These are phyloP conservation scores for Vulpes lagopus DNA, from an alignment of 2,113 vertebrate species.

Conservation along the genomic window DNA sequence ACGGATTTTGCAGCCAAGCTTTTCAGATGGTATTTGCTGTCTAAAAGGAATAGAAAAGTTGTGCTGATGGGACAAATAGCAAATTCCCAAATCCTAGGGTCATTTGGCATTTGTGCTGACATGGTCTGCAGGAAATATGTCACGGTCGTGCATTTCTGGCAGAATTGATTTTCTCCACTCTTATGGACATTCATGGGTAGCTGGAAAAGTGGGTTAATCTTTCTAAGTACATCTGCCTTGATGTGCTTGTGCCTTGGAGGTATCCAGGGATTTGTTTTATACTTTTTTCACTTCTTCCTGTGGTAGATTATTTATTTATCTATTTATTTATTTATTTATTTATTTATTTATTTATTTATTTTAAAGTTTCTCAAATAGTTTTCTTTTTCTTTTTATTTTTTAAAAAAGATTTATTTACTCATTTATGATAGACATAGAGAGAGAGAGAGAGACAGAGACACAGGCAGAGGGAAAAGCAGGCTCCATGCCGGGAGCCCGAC, in stretches of 20 bases:
- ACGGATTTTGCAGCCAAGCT: conserved; percentile 70
- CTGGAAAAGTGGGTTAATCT: background rate
- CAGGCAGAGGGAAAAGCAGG: too few species aligned
- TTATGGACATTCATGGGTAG: background rate
- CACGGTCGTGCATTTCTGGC: background rate
- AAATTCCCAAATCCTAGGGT: conserved; percentile 6
- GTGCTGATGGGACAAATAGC: conserved; percentile 84
- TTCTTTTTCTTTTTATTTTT: too few species aligned
- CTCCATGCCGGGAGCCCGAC: too few species aligned
- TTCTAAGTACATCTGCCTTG: background rate
- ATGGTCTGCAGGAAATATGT: background rate
- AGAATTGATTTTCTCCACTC: background rate
- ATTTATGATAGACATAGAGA: too few species aligned
- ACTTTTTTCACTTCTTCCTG: too few species aligned
- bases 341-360: background rate
- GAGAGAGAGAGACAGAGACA: too few species aligned
- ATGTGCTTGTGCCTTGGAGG: background rate
- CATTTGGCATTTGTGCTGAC: conserved; percentile 59
- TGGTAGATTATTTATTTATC: too few species aligned
- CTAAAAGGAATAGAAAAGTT: conserved; percentile 79
- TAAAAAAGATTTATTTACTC: too few species aligned
- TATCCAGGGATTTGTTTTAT: background rate
- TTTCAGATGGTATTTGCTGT: conserved; percentile 82
- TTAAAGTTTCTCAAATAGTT: too few species aligned
- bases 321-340: too few species aligned